These are phyloP conservation scores for Platysteira castanea DNA, from an alignment of 2,113 vertebrate genomes.

Conservation along the genomic window DNA sequence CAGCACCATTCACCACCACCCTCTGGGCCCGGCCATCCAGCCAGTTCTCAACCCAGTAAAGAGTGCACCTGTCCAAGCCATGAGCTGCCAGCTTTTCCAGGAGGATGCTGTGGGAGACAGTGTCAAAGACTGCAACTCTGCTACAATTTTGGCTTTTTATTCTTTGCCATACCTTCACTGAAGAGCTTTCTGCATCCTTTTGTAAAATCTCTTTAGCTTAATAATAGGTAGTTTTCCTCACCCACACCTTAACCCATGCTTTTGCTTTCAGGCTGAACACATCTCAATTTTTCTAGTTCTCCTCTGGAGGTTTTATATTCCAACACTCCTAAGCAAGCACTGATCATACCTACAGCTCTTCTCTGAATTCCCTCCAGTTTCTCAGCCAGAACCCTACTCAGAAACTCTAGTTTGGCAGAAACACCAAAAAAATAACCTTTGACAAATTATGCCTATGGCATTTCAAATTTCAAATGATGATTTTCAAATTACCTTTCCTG, in stretches of 20 bases:
- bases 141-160: neutral
- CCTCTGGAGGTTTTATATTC: neutral
- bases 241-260: neutral
- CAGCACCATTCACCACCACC: neutral
- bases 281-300: neutral
- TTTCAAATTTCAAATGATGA: neutral
- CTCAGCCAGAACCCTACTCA: neutral
- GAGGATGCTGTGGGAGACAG: neutral
- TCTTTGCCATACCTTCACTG: neutral
- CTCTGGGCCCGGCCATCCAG: too few species aligned
- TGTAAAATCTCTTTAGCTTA: neutral
- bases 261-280: neutral
- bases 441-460: neutral
- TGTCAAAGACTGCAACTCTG: neutral
- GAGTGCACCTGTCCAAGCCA: too few species aligned
- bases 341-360: neutral
- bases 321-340: neutral
- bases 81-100: neutral
- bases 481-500: neutral
- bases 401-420: neutral
- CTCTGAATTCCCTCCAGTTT: neutral
- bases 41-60: neutral
- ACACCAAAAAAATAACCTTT: neutral
- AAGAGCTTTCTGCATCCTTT: neutral
- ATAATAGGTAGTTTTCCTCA: neutral